Evolutionary conservation across 2,888 invertebrate genomes (phyloP).

Genomic region (Latheticus oryzae): DNA sequence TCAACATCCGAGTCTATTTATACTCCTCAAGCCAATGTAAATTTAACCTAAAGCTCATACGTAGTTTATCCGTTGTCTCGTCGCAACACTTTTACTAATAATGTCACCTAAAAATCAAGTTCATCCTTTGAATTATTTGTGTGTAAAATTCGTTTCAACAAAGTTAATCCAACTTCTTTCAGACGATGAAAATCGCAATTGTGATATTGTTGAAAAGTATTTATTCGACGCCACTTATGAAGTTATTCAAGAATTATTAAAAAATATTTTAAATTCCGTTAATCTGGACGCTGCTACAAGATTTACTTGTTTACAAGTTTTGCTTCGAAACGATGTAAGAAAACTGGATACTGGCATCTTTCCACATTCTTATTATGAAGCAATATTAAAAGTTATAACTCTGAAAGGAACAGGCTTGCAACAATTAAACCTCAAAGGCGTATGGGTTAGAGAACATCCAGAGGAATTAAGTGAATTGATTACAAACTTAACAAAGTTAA

Average conservation of each 20-base stretch:
- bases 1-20: constrained; percentile 22
- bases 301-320: constrained; percentile 73
- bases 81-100: constrained; percentile 20
- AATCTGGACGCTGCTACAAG: constrained; percentile 76
- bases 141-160: constrained; percentile 72
- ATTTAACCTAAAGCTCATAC: constrained; percentile 26
- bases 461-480: constrained; percentile 72
- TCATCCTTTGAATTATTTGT: constrained; percentile 70
- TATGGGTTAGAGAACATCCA: constrained; percentile 79
- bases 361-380: constrained; percentile 77
- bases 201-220: constrained; percentile 66
- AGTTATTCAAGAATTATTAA: constrained; percentile 76
- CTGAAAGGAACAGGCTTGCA: constrained; percentile 74
- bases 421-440: constrained; percentile 76
- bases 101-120: constrained; percentile 77
- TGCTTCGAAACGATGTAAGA: constrained; percentile 75
- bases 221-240: constrained; percentile 70
- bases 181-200: constrained; percentile 68
- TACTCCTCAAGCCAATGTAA: constrained; percentile 22
- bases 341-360: constrained; percentile 76
- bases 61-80: constrained; percentile 26
- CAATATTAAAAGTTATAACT: constrained; percentile 74
- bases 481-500: constrained; percentile 71
- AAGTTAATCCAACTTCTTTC: constrained; percentile 73
- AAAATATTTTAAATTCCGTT: constrained; percentile 74